Percentiles rank a stretch among this genome's conserved stretches.
These are phyloP conservation scores for Corythornis vintsioides DNA, from an alignment of 2,113 vertebrate species.

Conservation along the genomic window DNA sequence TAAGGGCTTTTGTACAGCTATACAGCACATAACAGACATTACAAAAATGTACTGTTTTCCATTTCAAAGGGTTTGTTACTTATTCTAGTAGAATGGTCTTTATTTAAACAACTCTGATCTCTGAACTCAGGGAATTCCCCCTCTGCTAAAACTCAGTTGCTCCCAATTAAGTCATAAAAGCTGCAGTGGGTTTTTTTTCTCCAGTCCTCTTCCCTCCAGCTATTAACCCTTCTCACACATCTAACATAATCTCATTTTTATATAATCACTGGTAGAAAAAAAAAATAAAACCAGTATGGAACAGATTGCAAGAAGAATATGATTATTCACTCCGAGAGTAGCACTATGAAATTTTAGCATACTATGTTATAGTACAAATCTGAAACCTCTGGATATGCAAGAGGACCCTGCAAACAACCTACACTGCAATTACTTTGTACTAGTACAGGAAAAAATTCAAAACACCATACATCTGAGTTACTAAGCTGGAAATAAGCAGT, in stretches of 20 bases:
- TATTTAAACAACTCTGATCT: not conserved
- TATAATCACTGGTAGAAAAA: not conserved
- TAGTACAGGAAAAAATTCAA: not conserved
- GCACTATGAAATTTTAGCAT: not conserved
- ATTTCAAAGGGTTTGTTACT: not conserved
- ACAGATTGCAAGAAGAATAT: not conserved
- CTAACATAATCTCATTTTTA: not conserved
- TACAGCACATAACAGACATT: not conserved
- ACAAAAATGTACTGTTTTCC: not conserved
- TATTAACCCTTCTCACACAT: not conserved
- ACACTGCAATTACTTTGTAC: constrained; percentile 6
- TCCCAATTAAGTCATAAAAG: constrained; percentile 2
- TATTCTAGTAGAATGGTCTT: not conserved
- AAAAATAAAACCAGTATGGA: not conserved
- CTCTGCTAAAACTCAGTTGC: not conserved
- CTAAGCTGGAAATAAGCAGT: constrained; percentile 7
- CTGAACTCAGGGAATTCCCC: not conserved
- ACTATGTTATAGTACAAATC: not conserved
- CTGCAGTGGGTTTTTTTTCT: not conserved
- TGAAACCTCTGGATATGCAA: constrained; percentile 20
- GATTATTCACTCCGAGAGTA: not conserved
- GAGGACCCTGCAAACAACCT: constrained; percentile 9
- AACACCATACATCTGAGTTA: constrained; percentile 28
- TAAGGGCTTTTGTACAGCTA: constrained; percentile 68
- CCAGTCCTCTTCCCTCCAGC: not conserved